phyloP scores from a whole-genome alignment of 2,888 invertebrate genomes.

The Polymixis flavicincta region DNA sequence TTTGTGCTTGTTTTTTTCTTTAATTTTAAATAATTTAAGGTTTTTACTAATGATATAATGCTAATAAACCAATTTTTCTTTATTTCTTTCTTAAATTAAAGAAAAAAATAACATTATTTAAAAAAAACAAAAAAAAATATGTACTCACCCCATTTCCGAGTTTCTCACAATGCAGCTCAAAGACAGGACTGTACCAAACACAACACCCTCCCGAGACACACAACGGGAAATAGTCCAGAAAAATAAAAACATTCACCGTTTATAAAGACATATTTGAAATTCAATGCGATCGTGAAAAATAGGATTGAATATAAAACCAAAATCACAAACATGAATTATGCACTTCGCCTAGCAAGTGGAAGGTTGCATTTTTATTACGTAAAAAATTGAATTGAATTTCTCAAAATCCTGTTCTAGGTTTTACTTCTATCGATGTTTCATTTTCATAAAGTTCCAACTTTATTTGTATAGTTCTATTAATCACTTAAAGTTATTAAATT shows the following conservation, averaged over 20 bases:
- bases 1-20: too few relatives aligned
- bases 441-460: background rate
- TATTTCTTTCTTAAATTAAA: background rate
- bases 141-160: slow-evolving; percentile 81
- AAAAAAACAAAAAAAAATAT: background rate
- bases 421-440: slow-evolving; percentile 34
- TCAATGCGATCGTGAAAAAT: slow-evolving; percentile 89
- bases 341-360: slow-evolving; percentile 82
- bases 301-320: slow-evolving; percentile 80
- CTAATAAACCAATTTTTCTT: too few relatives aligned
- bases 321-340: slow-evolving; percentile 81
- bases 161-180: slow-evolving; percentile 56
- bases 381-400: slow-evolving; percentile 48
- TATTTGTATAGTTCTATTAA: background rate
- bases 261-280: slow-evolving; percentile 89
- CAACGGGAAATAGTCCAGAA: slow-evolving; percentile 83
- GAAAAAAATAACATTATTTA: background rate
- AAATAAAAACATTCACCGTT: slow-evolving; percentile 81
- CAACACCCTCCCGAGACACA: slow-evolving; percentile 78
- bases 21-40: too few relatives aligned
- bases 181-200: slow-evolving; percentile 63
- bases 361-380: slow-evolving; percentile 76
- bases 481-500: slow-evolving; percentile 1
- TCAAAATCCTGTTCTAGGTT: slow-evolving; percentile 44
- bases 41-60: too few relatives aligned